phyloP scores from a whole-genome alignment of 2,797 vertebrate genomes.

The Tenualosa ilisha region DNA sequence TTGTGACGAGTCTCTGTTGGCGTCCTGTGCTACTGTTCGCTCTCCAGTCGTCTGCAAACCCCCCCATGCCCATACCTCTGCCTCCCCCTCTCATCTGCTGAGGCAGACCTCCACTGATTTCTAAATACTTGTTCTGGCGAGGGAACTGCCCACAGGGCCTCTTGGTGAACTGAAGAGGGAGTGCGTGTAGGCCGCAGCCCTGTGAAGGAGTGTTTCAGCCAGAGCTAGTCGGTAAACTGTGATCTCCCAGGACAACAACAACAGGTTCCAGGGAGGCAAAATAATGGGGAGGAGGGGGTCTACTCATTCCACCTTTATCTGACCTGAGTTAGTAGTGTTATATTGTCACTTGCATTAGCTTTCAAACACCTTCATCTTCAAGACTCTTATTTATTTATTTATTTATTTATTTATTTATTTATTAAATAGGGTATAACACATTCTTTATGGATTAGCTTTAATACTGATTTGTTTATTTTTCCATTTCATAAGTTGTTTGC shows the following conservation, averaged over 20 bases:
- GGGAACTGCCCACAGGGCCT: constrained; percentile 40
- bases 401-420: constrained; percentile 44
- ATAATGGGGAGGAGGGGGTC: constrained; percentile 49
- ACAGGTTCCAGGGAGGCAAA: neutral
- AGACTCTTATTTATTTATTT: constrained; percentile 50
- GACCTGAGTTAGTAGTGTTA: constrained; percentile 59
- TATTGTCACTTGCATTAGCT: constrained; percentile 43
- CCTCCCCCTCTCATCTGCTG: neutral
- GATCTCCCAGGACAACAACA: constrained; percentile 15
- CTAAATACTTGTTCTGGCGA: neutral
- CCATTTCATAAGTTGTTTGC: constrained; percentile 44
- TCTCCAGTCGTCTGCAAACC: neutral
- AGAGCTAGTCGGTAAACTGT: constrained; percentile 25
- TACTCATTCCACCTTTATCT: constrained; percentile 64
- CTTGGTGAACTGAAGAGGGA: constrained; percentile 35
- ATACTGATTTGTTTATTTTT: constrained; percentile 48
- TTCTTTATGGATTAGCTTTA: constrained; percentile 68
- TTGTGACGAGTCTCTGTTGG: neutral
- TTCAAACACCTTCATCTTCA: constrained; percentile 48
- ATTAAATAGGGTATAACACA: constrained; percentile 51
- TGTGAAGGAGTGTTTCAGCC: neutral
- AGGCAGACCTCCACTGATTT: neutral
- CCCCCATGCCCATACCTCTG: neutral
- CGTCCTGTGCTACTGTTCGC: neutral
- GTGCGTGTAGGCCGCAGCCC: constrained; percentile 44